A percentile compares a stretch with the other conserved stretches of the same genome.
Conservation (phyloP, 1,140 invertebrate genomes). For the Anthonomus grandis region DNA sequence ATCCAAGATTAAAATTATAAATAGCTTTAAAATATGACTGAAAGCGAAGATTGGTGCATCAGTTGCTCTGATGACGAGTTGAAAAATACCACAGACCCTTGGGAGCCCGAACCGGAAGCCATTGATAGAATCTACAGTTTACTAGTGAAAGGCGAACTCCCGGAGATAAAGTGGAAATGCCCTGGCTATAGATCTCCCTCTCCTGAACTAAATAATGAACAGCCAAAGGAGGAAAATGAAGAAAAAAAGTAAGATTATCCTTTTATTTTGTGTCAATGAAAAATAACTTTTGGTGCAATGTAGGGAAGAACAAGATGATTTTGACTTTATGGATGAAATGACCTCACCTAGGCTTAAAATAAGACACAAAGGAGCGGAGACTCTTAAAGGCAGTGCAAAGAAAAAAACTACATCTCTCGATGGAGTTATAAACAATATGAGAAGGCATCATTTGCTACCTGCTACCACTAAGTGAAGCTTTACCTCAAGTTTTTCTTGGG, state of each 20-base stretch:
- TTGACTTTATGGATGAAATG: constrained; percentile 74
- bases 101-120: constrained; percentile 44
- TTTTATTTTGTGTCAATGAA: neutral
- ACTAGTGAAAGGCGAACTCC: constrained; percentile 41
- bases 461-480: constrained; percentile 25
- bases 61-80: constrained; percentile 58
- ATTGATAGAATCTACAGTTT: constrained; percentile 41
- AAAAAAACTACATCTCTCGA: constrained; percentile 74
- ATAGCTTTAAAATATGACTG: too few species aligned
- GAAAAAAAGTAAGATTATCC: constrained; percentile 34
- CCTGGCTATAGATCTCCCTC: constrained; percentile 45
- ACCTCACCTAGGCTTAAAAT: constrained; percentile 62
- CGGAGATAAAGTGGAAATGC: constrained; percentile 44
- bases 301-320: constrained; percentile 65
- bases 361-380: constrained; percentile 56
- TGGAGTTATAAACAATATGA: constrained; percentile 70
- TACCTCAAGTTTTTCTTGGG: too few species aligned
- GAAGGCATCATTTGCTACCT: constrained; percentile 55
- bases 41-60: constrained; percentile 49
- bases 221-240: constrained; percentile 36
- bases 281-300: neutral
- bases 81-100: constrained; percentile 35
- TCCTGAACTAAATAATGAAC: constrained; percentile 36
- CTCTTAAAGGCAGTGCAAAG: constrained; percentile 68
- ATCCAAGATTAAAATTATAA: too few species aligned